phyloP scores from a whole-genome alignment of 1,140 invertebrate species.

The Cheumatopsyche charites region DNA sequence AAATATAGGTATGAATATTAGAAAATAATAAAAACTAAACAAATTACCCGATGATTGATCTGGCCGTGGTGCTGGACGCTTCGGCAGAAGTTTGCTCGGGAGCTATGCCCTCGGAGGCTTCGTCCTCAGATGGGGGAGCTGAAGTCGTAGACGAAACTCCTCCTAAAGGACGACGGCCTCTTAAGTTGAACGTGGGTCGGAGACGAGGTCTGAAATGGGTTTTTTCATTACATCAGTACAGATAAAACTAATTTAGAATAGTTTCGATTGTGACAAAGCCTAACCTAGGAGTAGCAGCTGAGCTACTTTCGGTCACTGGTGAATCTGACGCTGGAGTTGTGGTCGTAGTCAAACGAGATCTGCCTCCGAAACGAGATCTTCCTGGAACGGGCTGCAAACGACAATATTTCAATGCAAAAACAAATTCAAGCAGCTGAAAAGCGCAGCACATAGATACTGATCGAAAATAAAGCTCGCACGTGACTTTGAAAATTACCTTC shows the following conservation, averaged over 20 bases:
- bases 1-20: too few relatives aligned
- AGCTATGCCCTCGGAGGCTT: conserved; percentile 14
- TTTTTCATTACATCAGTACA: not conserved
- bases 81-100: conserved; percentile 27
- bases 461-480: not conserved
- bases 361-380: conserved; percentile 40
- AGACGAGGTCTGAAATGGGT: conserved; percentile 21
- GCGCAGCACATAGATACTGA: not conserved
- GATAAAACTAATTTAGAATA: not conserved
- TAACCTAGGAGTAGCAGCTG: conserved; percentile 22
- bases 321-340: conserved; percentile 26
- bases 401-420: not conserved
- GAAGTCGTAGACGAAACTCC: conserved; percentile 36
- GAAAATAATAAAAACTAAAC: not conserved
- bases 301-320: conserved; percentile 32
- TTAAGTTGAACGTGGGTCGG: conserved; percentile 37
- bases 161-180: conserved; percentile 38
- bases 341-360: conserved; percentile 28
- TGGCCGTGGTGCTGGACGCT: conserved; percentile 34
- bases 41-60: conserved; percentile 36
- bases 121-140: conserved; percentile 1
- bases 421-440: not conserved
- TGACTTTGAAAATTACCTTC: conserved; percentile 29
- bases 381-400: conserved; percentile 30
- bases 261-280: not conserved